Percentiles rank a stretch among this genome's conserved stretches.
These are phyloP conservation scores for Carassius auratus DNA, from an alignment of 2,113 vertebrate species.

Conservation along the genomic window DNA sequence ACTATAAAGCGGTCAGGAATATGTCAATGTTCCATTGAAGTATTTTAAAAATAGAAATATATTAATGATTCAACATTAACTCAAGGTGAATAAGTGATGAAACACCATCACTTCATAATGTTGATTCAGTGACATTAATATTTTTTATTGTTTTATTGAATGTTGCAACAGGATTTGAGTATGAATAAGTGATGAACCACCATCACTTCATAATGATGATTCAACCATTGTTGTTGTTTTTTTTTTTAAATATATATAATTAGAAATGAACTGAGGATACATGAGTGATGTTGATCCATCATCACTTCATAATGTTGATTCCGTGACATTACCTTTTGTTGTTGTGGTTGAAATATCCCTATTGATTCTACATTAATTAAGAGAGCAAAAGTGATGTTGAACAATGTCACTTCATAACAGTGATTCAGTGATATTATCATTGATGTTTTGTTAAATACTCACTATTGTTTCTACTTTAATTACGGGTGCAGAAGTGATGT, in stretches of 20 bases:
- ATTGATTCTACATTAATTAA: neutral
- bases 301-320: neutral
- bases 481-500: neutral
- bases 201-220: too few relatives aligned
- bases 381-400: neutral
- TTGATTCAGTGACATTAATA: too few relatives aligned
- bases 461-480: neutral
- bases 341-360: neutral
- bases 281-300: neutral
- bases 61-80: too few relatives aligned
- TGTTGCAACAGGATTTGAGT: neutral
- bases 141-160: neutral
- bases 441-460: neutral
- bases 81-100: too few relatives aligned
- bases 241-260: neutral
- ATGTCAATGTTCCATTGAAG: neutral
- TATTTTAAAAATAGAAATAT: neutral
- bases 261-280: neutral
- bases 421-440: too few relatives aligned
- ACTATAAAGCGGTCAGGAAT: too few relatives aligned
- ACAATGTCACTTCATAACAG: too few relatives aligned
- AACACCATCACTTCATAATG: too few relatives aligned
- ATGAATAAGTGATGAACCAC: too few relatives aligned
- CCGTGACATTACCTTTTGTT: too few relatives aligned
- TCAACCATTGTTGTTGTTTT: neutral